Evolutionary conservation across 1,140 invertebrate genomes (phyloP).

Genomic region (Drosophila baimaii): DNA sequence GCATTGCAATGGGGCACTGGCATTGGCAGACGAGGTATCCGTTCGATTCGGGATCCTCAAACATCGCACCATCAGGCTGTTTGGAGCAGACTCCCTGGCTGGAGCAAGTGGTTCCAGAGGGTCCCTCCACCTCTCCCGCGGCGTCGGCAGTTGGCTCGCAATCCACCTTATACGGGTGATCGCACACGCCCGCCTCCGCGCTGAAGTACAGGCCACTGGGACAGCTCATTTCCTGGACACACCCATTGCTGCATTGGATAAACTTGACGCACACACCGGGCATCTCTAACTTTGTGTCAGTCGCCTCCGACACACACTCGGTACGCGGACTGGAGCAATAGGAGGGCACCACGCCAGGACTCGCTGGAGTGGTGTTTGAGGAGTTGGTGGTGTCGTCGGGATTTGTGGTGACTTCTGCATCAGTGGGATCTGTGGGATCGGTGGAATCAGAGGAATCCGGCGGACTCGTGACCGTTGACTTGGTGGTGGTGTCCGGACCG

Average conservation of each 20-base stretch:
- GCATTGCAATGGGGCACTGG: constrained; percentile 65
- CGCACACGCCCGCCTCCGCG: neutral
- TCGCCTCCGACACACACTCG: constrained; percentile 17
- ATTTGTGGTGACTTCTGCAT: constrained; percentile 3
- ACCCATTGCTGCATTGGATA: constrained; percentile 58
- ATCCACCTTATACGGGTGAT: constrained; percentile 44
- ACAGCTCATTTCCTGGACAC: constrained; percentile 42
- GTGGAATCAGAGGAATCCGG: constrained; percentile 7
- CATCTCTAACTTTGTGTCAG: constrained; percentile 22
- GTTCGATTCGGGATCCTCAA: constrained; percentile 44
- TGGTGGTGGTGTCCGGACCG: constrained; percentile 5
- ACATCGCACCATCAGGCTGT: constrained; percentile 33
- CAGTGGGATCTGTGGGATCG: no score
- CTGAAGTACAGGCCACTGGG: constrained; percentile 60
- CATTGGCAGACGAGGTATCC: constrained; percentile 68
- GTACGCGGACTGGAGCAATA: constrained; percentile 38
- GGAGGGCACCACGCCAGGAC: constrained; percentile 18
- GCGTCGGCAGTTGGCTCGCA: constrained; percentile 32
- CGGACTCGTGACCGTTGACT: neutral
- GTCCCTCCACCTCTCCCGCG: constrained; percentile 40
- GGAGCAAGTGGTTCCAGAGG: constrained; percentile 57
- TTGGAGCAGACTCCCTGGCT: constrained; percentile 30
- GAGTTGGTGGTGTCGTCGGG: constrained; percentile 3
- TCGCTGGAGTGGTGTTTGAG: constrained; percentile 11
- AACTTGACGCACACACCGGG: constrained; percentile 43